Percentiles rank a stretch among this genome's conserved stretches.
These are phyloP conservation scores for Operophtera brumata DNA, from an alignment of 2,888 invertebrate genomes.

Conservation along the genomic window DNA sequence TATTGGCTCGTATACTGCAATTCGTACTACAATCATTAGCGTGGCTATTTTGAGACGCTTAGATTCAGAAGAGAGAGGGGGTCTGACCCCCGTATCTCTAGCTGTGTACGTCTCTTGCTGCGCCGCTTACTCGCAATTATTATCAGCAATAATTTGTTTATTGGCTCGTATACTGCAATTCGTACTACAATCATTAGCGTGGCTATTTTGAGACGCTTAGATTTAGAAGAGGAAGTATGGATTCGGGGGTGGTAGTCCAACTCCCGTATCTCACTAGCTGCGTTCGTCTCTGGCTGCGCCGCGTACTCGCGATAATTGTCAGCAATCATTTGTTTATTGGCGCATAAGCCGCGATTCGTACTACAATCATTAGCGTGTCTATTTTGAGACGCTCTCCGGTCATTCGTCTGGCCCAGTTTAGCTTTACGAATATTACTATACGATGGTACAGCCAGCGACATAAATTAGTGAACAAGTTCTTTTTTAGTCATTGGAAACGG, in stretches of 20 bases:
- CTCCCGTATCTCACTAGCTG: too few species aligned
- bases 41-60: too few species aligned
- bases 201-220: not conserved
- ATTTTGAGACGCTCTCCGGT: constrained; percentile 58
- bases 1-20: constrained; percentile 61
- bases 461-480: constrained; percentile 3
- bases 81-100: too few species aligned
- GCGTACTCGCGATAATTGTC: constrained; percentile 51
- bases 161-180: constrained; percentile 61
- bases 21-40: too few species aligned
- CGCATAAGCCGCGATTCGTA: constrained; percentile 61
- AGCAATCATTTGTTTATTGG: constrained; percentile 67
- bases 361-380: constrained; percentile 56
- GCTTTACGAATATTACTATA: constrained; percentile 23
- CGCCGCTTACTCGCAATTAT: constrained; percentile 42
- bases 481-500: constrained; percentile 1
- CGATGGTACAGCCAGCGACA: constrained; percentile 11
- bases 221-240: too few species aligned
- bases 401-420: constrained; percentile 57
- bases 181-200: constrained; percentile 14
- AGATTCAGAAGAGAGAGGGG: too few species aligned
- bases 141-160: constrained; percentile 69
- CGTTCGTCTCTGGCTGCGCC: constrained; percentile 2
- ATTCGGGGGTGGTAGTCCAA: too few species aligned
- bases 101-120: too few species aligned